Evolutionary conservation across 2,113 vertebrate species (phyloP), one percentile per base, ranked within the genome.

Genomic region (Arenaria interpres): DNA sequence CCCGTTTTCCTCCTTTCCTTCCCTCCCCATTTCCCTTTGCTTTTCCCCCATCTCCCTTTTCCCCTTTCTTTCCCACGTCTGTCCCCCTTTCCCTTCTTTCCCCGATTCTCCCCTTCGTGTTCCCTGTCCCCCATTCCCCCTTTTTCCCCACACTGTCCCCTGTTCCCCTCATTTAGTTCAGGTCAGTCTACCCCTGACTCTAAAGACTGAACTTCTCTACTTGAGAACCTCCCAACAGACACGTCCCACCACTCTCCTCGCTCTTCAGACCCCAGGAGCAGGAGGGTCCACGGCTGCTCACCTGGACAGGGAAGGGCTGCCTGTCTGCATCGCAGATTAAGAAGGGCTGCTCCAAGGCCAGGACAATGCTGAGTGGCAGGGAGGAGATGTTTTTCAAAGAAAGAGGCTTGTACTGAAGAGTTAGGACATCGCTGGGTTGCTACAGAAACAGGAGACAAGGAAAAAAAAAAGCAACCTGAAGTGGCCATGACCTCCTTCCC

Each of bases 381-480:
- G 90, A 96, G 2, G 99, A 99, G 41, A 98, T 37, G 32, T 99
- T 99, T 90, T 96, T 98, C 77, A 99, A 69, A 59, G 95, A 12
- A 56, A 99, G 96, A 41, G 97, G 98, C 88, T 99, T 39, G 90
- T 98, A 98, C 5, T 98, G 90, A 8, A 98, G 94, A 24, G 82
- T 82, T 13, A 99, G 95, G 56, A 68, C 28, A 63, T 96, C 73
- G 18, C 92, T 89, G 48, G 97, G 97, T 90, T 97, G 98, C 98
- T 98, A 87, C 14, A 82, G 46, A 75, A 93, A 92, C 21, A 67
- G 37, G 50, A 92, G 43, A 69, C 9, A 63, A 63, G 32, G 18
- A 2, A 66, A 90, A 80, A 93, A 37, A 71, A 7, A 54, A 67
- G 43, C 45, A 81, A 27, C 15, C 24, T 85, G 21, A 85, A 75